Evolutionary conservation across 2,888 invertebrate genomes (phyloP), one percentile per base, ranked within the genome.

Genomic region (Frankliniella fusca): DNA sequence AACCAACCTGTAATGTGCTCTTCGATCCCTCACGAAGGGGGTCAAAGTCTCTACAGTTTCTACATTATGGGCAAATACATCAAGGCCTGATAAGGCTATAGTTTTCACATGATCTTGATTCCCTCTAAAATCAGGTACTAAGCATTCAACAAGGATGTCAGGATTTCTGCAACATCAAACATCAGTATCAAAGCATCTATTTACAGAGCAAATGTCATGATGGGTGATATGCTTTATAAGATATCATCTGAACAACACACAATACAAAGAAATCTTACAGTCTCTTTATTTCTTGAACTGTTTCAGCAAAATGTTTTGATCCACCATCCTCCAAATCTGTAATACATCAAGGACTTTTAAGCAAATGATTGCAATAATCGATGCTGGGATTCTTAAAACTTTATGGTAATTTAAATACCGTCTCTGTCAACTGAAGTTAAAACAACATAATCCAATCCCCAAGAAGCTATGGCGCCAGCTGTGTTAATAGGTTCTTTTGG

Each of bases 11-110:
- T 95, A 99, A 89, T 93, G 93, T 18, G 99, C 99, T 83, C 99
- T 91, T 48, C 95, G 93, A 88, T 99, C 99, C 83, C 99, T 91
- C 0, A 99, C 98, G 87, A 93, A 94, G 8, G 95, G 95, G 80
- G 98, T 98, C 61, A 98, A 89, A 84, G 93, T 90, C 87, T 96
- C 96, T 0, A 98, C 98, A 0, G 99, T 99, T 90, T 99, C 99
- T 65, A 99, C 94, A 88, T 99, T 99, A 88, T 99, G 99, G 0
- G 99, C 99, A 88, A 95, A 99, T 61, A 99, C 99, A 89, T 99
- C 98, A 0, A 99, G 90, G 0, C 97, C 97, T 83, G 95, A 93
- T 27, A 90, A 87, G 0, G 94, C 96, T 83, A 99, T 93, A 0
- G 89, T 91, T 86, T 90, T 91, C 0, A 99, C 93, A 85, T 93